Evolutionary conservation across 2,888 invertebrate genomes (phyloP).

Genomic region (Monopis laevigella): DNA sequence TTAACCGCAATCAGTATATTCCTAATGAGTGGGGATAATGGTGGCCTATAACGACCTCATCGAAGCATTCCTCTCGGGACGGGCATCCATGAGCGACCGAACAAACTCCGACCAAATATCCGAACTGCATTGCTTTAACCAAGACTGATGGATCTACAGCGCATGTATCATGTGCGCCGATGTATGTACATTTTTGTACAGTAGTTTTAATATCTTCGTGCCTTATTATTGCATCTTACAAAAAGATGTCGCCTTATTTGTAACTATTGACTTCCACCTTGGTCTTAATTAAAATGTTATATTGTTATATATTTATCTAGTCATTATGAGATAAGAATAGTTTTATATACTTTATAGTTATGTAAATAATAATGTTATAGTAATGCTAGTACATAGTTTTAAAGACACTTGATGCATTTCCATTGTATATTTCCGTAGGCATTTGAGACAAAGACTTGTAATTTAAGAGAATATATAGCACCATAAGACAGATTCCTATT

Average conservation of each 20-base stretch:
- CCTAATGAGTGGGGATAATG: conserved; percentile 66
- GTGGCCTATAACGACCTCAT: conserved; percentile 60
- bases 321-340: conserved; percentile 46
- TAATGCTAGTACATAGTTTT: background rate
- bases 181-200: conserved; percentile 43
- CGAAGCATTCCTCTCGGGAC: conserved; percentile 57
- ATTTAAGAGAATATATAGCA: conserved; percentile 35
- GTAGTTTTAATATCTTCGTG: conserved; percentile 49
- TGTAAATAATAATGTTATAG: conserved; percentile 3
- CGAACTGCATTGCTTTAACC: conserved; percentile 42
- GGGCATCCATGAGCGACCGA: conserved; percentile 22
- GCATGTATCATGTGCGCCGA: background rate
- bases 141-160: background rate
- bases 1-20: conserved; percentile 67
- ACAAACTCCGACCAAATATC: conserved; percentile 37
- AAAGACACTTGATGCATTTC: background rate
- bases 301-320: conserved; percentile 46
- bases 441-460: conserved; percentile 57
- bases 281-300: conserved; percentile 31
- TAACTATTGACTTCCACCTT: conserved; percentile 35
- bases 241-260: conserved; percentile 35
- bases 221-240: conserved; percentile 37
- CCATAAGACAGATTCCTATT: conserved; percentile 63
- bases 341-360: too few species aligned
- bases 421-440: background rate